Base-by-base conservation (phyloP, 2,797 vertebrate genomes). In the Galago senegalensis region DNA sequence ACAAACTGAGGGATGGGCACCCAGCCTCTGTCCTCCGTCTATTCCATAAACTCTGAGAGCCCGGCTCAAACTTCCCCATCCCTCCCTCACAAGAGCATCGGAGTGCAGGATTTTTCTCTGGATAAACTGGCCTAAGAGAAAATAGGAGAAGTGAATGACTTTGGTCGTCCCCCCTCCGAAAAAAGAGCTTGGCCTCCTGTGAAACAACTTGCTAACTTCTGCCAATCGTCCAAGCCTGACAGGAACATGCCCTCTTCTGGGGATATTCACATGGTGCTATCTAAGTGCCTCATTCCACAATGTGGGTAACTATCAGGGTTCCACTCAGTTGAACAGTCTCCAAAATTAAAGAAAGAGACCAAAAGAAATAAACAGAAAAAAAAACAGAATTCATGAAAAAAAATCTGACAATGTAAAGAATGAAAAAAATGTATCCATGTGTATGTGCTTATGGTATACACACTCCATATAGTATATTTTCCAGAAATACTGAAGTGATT, bases 351-450 rank as follows among this genome's bases (percentile, higher is more conserved):
- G 27, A 37, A 63, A n/a, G 18, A 37, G 7, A 27, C 29, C 7
- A 43, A 80, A 23, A 80, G 2, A 25, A 81, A 70, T 46, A 5
- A 34, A 77, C 7, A 56, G 37, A 43, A 61, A 61, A 3, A 61
- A n/a, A 46, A 61, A 34, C 2, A 9, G 65, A 72, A 75, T 25
- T 58, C 17, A 17, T 11, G 11, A 11, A 27, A 14, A 49, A 40
- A 4, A 13, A 7, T 76, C 9, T 9, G 29, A 67, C 17, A 2
- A 43, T 3, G 4, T 0, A 49, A 13, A 8, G 12, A 31, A 13
- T 34, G 8, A 20, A 65, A 56, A 58, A 65, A 7, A 65, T 17
- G 40, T 10, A 17, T 20, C 31, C 6, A 12, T 56, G 25, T 43
- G 9, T 6, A 11, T 56, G 7, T 67, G 40, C 34, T 60, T 34